Evolutionary conservation across 2,113 vertebrate species (phyloP).

Genomic region (Oophaga pumilio): DNA sequence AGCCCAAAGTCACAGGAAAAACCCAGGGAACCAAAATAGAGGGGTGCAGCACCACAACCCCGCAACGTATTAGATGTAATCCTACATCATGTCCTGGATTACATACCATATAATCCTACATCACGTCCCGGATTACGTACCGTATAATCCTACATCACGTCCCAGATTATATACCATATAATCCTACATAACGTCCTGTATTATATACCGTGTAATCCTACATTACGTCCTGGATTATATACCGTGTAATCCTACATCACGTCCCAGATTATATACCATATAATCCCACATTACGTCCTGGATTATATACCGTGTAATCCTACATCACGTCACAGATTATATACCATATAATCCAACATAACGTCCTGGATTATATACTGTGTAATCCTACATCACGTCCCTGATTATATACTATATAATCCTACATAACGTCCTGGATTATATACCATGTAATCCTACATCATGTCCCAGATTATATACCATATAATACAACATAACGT

Average conservation of each 20-base stretch:
- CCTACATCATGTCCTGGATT: not conserved
- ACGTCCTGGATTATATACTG: not conserved
- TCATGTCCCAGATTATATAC: not conserved
- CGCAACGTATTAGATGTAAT: not conserved
- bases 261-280: not conserved
- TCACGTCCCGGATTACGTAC: not conserved
- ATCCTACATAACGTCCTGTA: not conserved
- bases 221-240: not conserved
- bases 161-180: not conserved
- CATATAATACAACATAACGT: not conserved
- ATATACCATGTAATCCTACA: not conserved
- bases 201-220: not conserved
- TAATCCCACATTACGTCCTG: not conserved
- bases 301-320: not conserved
- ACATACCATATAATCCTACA: not conserved
- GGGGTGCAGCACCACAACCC: not conserved
- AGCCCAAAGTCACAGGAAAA: not conserved
- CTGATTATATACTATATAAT: not conserved
- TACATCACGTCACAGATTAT: not conserved
- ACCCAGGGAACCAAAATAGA: no score
- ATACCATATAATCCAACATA: not conserved
- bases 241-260: not conserved
- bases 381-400: not conserved
- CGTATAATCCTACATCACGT: not conserved
- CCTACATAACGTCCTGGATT: not conserved